These are phyloP conservation scores for Apodemia hepburni DNA, from an alignment of 2,888 invertebrate species.

Conservation along the genomic window DNA sequence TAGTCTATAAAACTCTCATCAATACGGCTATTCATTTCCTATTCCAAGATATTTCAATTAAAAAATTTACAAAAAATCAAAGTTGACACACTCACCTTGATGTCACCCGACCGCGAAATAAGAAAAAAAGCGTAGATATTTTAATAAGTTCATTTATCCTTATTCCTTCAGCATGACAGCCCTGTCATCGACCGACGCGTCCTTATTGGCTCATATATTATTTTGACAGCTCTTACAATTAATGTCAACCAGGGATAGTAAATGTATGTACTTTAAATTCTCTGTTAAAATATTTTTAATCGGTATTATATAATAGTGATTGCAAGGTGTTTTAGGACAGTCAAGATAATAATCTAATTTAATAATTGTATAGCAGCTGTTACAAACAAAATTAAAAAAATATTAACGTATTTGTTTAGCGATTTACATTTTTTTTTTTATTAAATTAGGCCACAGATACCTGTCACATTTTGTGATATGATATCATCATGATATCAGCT, in stretches of 20 bases:
- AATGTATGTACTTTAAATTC: slow-evolving; percentile 2
- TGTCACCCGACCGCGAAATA: slow-evolving; percentile 65
- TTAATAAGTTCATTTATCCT: slow-evolving; percentile 76
- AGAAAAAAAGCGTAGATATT: slow-evolving; percentile 61
- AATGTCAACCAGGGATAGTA: slow-evolving; percentile 42
- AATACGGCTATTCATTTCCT: no score
- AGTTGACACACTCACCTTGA: slow-evolving; percentile 40
- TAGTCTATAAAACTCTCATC: no score
- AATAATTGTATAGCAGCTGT: slow-evolving; percentile 1
- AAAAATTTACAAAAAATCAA: background rate
- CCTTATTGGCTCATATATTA: slow-evolving; percentile 77
- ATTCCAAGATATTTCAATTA: no score
- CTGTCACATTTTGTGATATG: slow-evolving; percentile 8
- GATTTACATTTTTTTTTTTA: background rate
- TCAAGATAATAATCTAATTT: slow-evolving; percentile 9
- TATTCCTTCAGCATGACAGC: slow-evolving; percentile 65
- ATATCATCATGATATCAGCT: no score
- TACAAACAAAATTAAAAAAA: background rate
- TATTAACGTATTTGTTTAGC: background rate
- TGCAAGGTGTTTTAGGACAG: slow-evolving; percentile 10
- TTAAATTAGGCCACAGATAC: slow-evolving; percentile 14
- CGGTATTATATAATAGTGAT: slow-evolving; percentile 9
- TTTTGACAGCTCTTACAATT: slow-evolving; percentile 59
- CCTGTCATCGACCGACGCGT: slow-evolving; percentile 60
- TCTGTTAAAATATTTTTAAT: background rate